These are phyloP conservation scores for Ciona savignyi DNA, from an alignment of 23 tunicate genomes.

Conservation along the genomic window DNA sequence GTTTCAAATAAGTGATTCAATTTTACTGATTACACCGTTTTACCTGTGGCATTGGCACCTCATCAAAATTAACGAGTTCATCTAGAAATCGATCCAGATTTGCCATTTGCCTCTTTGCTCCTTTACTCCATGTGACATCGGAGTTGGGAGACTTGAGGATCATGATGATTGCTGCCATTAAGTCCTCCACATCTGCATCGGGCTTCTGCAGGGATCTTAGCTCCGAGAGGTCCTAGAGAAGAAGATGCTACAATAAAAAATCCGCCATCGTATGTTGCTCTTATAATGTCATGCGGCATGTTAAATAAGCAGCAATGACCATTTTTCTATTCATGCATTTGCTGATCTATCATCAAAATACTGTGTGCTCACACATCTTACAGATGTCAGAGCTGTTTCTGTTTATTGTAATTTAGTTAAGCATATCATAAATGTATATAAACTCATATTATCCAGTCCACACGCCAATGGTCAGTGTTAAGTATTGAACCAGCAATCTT, in stretches of 20 bases:
- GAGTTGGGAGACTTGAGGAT: constrained; percentile 85
- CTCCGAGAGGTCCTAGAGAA: constrained; percentile 54
- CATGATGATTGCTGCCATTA: constrained; percentile 91
- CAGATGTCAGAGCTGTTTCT: too few relatives aligned
- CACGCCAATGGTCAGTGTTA: too few relatives aligned
- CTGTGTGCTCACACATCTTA: too few relatives aligned
- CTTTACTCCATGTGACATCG: constrained; percentile 92
- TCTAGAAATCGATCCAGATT: constrained; percentile 87
- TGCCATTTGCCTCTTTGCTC: constrained; percentile 91
- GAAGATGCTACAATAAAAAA: neutral
- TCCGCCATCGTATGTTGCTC: neutral
- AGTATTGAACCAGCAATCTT: too few relatives aligned
- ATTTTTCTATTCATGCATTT: too few relatives aligned
- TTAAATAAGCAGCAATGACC: neutral
- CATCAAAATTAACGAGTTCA: constrained; percentile 69
- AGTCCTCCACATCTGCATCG: constrained; percentile 74
- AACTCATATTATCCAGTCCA: too few relatives aligned
- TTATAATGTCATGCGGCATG: too few relatives aligned
- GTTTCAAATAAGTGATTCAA: too few relatives aligned
- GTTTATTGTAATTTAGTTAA: too few relatives aligned
- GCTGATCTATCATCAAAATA: too few relatives aligned
- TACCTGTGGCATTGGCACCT: constrained; percentile 59
- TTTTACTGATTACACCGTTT: too few relatives aligned
- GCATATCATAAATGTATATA: too few relatives aligned
- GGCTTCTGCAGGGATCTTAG: constrained; percentile 72